Evolutionary conservation across 2,797 vertebrate species (phyloP), one percentile per base, ranked within the genome.

Genomic region (Denticeps clupeoides): DNA sequence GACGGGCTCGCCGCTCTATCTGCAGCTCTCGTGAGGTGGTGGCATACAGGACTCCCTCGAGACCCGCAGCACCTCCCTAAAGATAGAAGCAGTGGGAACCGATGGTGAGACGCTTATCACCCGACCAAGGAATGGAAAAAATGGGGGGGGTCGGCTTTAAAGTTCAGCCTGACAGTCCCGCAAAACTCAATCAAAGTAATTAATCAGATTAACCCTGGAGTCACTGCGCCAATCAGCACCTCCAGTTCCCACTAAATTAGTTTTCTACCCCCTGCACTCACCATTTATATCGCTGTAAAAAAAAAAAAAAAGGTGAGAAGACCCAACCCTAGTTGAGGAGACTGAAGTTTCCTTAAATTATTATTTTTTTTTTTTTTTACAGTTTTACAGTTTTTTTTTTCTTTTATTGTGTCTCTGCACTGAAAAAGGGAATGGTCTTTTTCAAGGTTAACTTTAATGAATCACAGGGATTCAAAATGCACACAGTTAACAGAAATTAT

Each of bases 51-150:
- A 56, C 78, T 82, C 78, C 81, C 81, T 82, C 63, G 64, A 78
- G 82, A 69, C 70, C 50, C 1, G 68, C 77, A 73, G 77, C 74
- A 79, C 80, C 76, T 79, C 70, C 75, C 73, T 57, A 53, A 77
- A 82, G 77, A 76, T 76, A 77, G 64, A 69, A 51, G 75, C 79
- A 60, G 71, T 64, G 63, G 67, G 77, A 66, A 71, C 65, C 69
- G 68, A 76, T 72, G 77, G 65, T 77, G 70, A 59, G 59, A 66
- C 62, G 63, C 77, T 82, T 85, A 83, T 86, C 84, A 82, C 68
- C 62, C 58, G 72, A 58, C 62, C 81, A 84, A 80, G 62, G 62
- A 78, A 77, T 64, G 71, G 69, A 79, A 80, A 68, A 74, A 76
- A 56, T 29, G 68, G 55, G 74, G 19, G 47, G 47, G 55, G 16